Evolutionary conservation across 1,140 invertebrate genomes (phyloP).

Genomic region (Bursaphelenchus mucronatus): DNA sequence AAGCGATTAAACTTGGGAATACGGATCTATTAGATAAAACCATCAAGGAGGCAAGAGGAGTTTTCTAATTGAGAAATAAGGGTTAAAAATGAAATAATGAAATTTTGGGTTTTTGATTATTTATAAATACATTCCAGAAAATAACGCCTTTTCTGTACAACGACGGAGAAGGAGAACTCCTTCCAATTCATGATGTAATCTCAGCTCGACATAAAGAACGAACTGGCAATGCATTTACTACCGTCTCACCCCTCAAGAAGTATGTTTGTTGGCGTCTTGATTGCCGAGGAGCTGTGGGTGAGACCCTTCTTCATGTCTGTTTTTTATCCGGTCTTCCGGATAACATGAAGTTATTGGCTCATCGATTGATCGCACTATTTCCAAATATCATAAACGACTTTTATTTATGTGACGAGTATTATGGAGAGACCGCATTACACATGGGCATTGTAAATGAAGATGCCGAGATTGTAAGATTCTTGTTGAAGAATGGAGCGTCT

Average conservation of each 20-base stretch:
- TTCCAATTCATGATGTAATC: slow-evolving; percentile 81
- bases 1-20: slow-evolving; percentile 79
- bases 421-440: slow-evolving; percentile 73
- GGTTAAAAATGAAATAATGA: not conserved
- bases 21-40: slow-evolving; percentile 77
- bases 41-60: slow-evolving; percentile 67
- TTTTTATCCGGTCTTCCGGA: slow-evolving; percentile 81
- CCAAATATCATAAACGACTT: slow-evolving; percentile 92
- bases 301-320: slow-evolving; percentile 87
- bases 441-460: slow-evolving; percentile 97
- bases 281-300: slow-evolving; percentile 73
- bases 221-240: slow-evolving; percentile 58
- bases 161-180: slow-evolving; percentile 78
- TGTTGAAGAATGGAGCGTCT: slow-evolving; percentile 82
- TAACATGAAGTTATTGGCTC: slow-evolving; percentile 86
- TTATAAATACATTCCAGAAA: slow-evolving; percentile 66
- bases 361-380: slow-evolving; percentile 81
- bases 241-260: slow-evolving; percentile 24
- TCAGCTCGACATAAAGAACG: slow-evolving; percentile 79
- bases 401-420: slow-evolving; percentile 92
- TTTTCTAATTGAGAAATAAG: slow-evolving; percentile 1
- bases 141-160: slow-evolving; percentile 88
- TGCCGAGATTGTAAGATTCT: slow-evolving; percentile 89
- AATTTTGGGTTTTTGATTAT: not conserved
- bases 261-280: slow-evolving; percentile 41